phyloP scores from a whole-genome alignment of 2,797 vertebrate species.

The Clarias platycephalus region DNA sequence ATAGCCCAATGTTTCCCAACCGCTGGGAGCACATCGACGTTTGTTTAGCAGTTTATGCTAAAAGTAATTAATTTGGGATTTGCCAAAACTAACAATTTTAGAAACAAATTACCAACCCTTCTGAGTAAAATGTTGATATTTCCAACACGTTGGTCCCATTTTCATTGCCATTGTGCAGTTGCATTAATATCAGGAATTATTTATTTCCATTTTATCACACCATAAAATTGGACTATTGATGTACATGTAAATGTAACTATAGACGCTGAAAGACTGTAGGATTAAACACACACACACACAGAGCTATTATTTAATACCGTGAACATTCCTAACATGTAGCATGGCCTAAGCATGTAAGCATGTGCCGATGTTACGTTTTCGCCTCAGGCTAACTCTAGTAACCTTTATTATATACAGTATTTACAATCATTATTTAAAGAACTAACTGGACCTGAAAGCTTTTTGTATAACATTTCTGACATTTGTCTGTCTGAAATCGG shows the following conservation, averaged over 20 bases:
- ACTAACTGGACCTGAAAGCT: not conserved
- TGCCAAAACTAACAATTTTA: not conserved
- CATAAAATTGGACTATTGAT: slow-evolving; percentile 3
- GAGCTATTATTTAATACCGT: not conserved
- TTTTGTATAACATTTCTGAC: not conserved
- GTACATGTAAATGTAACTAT: not conserved
- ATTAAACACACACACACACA: not conserved
- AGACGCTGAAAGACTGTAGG: slow-evolving; percentile 1
- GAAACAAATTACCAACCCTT: not conserved
- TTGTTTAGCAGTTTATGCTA: not conserved
- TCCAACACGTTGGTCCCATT: not conserved
- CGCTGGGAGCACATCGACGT: not conserved
- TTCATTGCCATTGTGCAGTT: not conserved
- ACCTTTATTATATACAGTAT: not conserved
- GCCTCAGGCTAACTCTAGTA: not conserved
- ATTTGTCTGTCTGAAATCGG: not conserved
- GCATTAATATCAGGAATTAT: not conserved
- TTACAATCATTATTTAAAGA: not conserved
- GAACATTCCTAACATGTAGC: not conserved
- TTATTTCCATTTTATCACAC: not conserved
- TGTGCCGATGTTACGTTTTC: not conserved
- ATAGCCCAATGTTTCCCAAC: not conserved
- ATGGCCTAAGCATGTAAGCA: not conserved
- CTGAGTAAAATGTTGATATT: not conserved
- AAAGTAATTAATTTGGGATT: not conserved